These are phyloP conservation scores for Hozukius guyotensis DNA, from an alignment of 2,797 vertebrate species.

Conservation along the genomic window DNA sequence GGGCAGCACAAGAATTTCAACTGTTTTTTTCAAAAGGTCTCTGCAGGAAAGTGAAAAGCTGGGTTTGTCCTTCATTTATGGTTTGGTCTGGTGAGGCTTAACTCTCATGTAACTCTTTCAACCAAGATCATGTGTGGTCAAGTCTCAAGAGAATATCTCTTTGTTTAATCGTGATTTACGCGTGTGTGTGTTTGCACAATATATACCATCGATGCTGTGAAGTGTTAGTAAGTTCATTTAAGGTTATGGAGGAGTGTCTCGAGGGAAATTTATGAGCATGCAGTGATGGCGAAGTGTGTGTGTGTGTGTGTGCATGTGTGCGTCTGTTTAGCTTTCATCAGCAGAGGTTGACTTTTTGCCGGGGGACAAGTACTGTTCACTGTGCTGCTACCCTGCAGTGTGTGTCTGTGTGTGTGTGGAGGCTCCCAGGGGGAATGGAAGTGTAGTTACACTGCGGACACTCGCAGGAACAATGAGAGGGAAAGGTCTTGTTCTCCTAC, in stretches of 20 bases:
- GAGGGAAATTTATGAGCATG: constrained; percentile 23
- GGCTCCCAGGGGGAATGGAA: constrained; percentile 31
- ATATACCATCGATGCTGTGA: neutral
- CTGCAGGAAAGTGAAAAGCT: neutral
- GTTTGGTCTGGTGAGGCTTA: neutral
- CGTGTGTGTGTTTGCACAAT: constrained; percentile 1
- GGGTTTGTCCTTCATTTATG: neutral
- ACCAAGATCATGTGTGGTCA: neutral
- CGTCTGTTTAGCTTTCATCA: constrained; percentile 55
- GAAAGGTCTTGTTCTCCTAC: neutral
- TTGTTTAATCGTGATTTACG: constrained; percentile 7
- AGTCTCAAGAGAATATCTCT: neutral
- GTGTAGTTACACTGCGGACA: constrained; percentile 45
- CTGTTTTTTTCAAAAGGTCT: neutral
- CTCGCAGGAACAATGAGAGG: constrained; percentile 21
- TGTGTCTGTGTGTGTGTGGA: constrained; percentile 42
- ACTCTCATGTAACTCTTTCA: neutral
- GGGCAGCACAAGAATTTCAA: neutral
- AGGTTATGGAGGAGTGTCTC: constrained; percentile 5
- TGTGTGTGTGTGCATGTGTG: neutral
- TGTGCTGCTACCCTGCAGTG: constrained; percentile 37
- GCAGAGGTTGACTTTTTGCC: constrained; percentile 49
- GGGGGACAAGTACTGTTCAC: constrained; percentile 43
- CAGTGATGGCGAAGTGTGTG: neutral
- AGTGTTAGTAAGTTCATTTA: constrained; percentile 11